Percentiles rank a stretch among this genome's conserved stretches.
Conservation (phyloP, 1,140 invertebrate genomes). For the Fopius arisanus region DNA sequence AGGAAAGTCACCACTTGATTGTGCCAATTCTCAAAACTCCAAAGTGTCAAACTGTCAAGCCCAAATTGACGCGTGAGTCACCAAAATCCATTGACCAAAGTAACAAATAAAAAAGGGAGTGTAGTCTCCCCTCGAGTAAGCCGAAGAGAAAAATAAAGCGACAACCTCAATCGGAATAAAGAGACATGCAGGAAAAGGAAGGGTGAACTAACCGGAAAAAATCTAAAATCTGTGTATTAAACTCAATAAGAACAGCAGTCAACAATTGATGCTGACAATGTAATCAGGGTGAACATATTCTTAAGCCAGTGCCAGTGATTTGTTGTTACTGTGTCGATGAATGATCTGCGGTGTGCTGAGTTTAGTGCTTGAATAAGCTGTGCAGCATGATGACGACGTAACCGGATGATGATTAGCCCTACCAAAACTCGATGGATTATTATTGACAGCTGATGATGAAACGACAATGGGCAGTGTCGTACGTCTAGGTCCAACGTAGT, state of each 20-base stretch:
- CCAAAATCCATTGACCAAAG: no score
- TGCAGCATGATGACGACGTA: slow-evolving; percentile 22
- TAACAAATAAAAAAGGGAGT: no score
- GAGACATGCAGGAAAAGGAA: background rate
- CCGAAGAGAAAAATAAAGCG: background rate
- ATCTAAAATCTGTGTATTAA: background rate
- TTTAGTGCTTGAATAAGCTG: slow-evolving; percentile 29
- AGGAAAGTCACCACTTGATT: no score
- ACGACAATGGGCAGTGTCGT: slow-evolving; percentile 52
- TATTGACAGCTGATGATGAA: slow-evolving; percentile 35
- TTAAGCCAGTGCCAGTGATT: slow-evolving; percentile 24
- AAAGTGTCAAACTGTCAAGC: no score
- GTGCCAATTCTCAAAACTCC: no score
- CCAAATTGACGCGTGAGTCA: no score
- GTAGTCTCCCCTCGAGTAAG: no score
- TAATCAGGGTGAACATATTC: background rate
- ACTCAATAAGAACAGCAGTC: no score
- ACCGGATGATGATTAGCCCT: slow-evolving; percentile 16
- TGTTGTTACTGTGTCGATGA: slow-evolving; percentile 27
- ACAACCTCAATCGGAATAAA: background rate
- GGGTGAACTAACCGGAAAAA: slow-evolving; percentile 11
- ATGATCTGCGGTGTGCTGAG: slow-evolving; percentile 26
- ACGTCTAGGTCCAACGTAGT: slow-evolving; percentile 36
- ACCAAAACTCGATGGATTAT: slow-evolving; percentile 23
- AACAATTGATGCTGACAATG: no score